Evolutionary conservation across 1,140 invertebrate genomes (phyloP).

Genomic region (Dinothrombium tinctorium): DNA sequence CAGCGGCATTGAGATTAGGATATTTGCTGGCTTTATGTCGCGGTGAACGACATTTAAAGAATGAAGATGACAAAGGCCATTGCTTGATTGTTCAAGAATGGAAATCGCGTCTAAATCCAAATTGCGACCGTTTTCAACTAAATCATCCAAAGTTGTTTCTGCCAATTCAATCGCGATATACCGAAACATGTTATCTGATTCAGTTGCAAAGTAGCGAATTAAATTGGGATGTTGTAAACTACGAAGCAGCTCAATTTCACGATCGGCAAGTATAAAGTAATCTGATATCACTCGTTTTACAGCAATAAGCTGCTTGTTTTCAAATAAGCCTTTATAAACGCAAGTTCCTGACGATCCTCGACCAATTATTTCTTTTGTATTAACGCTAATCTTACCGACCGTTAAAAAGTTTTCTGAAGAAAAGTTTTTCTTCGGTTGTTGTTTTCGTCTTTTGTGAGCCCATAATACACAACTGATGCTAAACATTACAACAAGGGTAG

Average conservation of each 20-base stretch:
- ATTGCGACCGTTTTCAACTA: constrained; percentile 32
- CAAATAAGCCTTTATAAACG: constrained; percentile 85
- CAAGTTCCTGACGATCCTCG: constrained; percentile 96
- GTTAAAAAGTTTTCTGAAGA: too few relatives aligned
- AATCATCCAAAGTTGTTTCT: constrained; percentile 77
- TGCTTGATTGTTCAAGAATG: constrained; percentile 57
- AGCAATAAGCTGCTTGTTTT: constrained; percentile 58
- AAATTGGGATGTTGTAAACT: constrained; percentile 91
- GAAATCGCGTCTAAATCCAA: constrained; percentile 36
- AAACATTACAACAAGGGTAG: too few relatives aligned
- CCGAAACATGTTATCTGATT: constrained; percentile 34
- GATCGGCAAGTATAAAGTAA: constrained; percentile 81
- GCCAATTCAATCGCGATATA: constrained; percentile 95
- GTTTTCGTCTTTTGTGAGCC: too few relatives aligned
- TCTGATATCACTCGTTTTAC: constrained; percentile 88
- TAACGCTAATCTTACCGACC: constrained; percentile 75
- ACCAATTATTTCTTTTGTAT: constrained; percentile 62
- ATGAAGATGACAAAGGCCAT: constrained; percentile 79
- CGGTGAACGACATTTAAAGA: constrained; percentile 85
- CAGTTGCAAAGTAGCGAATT: constrained; percentile 40
- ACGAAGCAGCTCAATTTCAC: constrained; percentile 77
- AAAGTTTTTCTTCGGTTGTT: constrained; percentile 27
- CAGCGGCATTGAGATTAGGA: constrained; percentile 47
- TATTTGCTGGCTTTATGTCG: constrained; percentile 95
- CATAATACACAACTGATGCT: background rate